Base-by-base conservation (phyloP, 1,140 invertebrate species). In the Eupeodes corollae region DNA sequence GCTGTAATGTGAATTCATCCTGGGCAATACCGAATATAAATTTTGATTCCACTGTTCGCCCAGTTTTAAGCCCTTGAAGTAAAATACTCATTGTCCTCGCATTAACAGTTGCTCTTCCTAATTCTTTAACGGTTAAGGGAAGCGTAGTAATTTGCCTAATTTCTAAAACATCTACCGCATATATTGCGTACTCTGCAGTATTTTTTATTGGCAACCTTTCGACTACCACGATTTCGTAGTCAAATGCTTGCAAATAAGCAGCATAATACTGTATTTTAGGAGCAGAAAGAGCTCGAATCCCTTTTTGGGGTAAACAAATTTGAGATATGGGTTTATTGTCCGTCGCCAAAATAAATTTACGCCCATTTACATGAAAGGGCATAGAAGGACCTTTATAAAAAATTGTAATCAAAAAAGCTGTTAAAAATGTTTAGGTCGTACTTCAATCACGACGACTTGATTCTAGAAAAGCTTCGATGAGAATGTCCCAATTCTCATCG, bases 301-400 rank as follows among this genome's bases (percentile, higher is more conserved):
- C 49, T 52, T 57, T 54, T 16, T 56, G 51, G 33, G 57, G 52
- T 19, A 57, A 48, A 43, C 74, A 69, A 35, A 75, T 65, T 19
- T 55, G 49, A 1, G 63, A 44, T 6, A 76, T n/a, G n/a, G n/a
- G n/a, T n/a, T n/a, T n/a, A n/a, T n/a, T n/a, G n/a, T n/a, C n/a
- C n/a, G n/a, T n/a, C 47, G 2, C 73, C 73, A 43, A 70, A 61
- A 48, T 55, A 53, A 75, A 75, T 41, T 60, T 47, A 43, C 57
- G 53, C 42, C 69, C 75, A 57, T 58, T 71, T 5, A 75, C 39
- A 48, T 73, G 78, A 39, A 76, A 54, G 67, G 70, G 57, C 62
- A 73, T 34, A 75, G 48, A 26, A 78, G n/a, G n/a, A n/a, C n/a
- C n/a, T n/a, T n/a, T n/a, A n/a, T n/a, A n/a, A n/a, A n/a, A n/a